Evolutionary conservation across 2,797 vertebrate genomes (phyloP).

Genomic region (Enteromius unitaeniatus): DNA sequence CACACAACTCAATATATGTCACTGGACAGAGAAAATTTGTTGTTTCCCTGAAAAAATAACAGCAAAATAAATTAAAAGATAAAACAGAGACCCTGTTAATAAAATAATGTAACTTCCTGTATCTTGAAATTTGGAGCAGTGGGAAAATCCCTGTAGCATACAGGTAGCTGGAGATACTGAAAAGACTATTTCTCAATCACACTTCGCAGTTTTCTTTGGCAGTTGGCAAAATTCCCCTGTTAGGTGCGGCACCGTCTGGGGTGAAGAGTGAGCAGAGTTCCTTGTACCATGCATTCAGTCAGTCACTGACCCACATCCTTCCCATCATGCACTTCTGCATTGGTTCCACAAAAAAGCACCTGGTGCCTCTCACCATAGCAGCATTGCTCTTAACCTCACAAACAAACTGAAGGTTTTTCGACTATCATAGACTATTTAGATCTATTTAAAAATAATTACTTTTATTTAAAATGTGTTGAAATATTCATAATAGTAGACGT

Average conservation of each 20-base stretch:
- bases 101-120: constrained; percentile 44
- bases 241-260: constrained; percentile 59
- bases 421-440: not conserved
- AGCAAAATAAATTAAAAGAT: not conserved
- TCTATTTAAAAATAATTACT: not conserved
- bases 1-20: not conserved
- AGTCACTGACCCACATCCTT: constrained; percentile 61
- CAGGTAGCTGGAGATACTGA: constrained; percentile 38
- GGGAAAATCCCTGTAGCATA: constrained; percentile 50
- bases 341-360: constrained; percentile 61
- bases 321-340: constrained; percentile 58
- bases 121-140: constrained; percentile 37
- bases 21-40: not conserved
- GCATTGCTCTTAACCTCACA: constrained; percentile 1
- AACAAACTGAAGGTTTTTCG: not conserved
- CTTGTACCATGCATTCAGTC: constrained; percentile 46
- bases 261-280: constrained; percentile 54
- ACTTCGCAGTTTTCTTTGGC: constrained; percentile 35
- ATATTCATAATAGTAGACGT: no score
- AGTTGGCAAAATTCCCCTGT: constrained; percentile 59
- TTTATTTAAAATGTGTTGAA: not conserved
- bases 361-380: constrained; percentile 29
- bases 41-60: not conserved
- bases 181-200: constrained; percentile 48
- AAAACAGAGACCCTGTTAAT: not conserved